These are phyloP conservation scores for Epicampocera succincta DNA, from an alignment of 2,888 invertebrate genomes.

Conservation along the genomic window DNA sequence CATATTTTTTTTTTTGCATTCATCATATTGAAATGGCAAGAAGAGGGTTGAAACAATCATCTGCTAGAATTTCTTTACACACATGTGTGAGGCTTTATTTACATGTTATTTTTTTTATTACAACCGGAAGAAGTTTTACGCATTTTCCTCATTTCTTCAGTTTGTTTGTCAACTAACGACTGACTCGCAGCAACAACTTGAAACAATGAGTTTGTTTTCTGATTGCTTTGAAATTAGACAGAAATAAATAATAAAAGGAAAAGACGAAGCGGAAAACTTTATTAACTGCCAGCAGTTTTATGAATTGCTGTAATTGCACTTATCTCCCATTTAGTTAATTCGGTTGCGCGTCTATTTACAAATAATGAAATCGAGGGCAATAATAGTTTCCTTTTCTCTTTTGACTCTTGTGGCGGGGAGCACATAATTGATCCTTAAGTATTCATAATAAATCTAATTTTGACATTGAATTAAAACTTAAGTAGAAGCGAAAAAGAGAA, in stretches of 20 bases:
- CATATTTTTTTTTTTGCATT: not conserved
- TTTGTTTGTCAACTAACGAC: slow-evolving; percentile 40
- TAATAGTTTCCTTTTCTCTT: slow-evolving; percentile 1
- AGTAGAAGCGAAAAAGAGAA: not conserved
- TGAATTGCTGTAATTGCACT: slow-evolving; percentile 37
- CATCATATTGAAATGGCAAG: not conserved
- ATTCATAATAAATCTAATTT: slow-evolving; percentile 41
- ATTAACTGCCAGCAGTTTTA: slow-evolving; percentile 53
- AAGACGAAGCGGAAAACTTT: slow-evolving; percentile 59
- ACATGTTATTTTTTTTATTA: slow-evolving; percentile 33
- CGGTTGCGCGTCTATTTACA: slow-evolving; percentile 8
- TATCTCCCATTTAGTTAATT: slow-evolving; percentile 22
- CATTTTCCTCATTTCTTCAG: slow-evolving; percentile 67
- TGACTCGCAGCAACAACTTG: slow-evolving; percentile 10
- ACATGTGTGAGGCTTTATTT: slow-evolving; percentile 11
- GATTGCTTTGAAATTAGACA: slow-evolving; percentile 16
- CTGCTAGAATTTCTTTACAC: slow-evolving; percentile 20
- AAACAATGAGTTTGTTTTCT: slow-evolving; percentile 22
- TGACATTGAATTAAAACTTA: not conserved
- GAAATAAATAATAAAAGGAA: not conserved
- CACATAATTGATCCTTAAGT: slow-evolving; percentile 47
- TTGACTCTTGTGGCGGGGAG: not conserved
- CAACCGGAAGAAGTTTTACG: slow-evolving; percentile 72
- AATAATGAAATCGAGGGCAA: not conserved
- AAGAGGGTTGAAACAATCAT: slow-evolving; percentile 46